Evolutionary conservation across 2,888 invertebrate species (phyloP).

Genomic region (Crematogaster levior): DNA sequence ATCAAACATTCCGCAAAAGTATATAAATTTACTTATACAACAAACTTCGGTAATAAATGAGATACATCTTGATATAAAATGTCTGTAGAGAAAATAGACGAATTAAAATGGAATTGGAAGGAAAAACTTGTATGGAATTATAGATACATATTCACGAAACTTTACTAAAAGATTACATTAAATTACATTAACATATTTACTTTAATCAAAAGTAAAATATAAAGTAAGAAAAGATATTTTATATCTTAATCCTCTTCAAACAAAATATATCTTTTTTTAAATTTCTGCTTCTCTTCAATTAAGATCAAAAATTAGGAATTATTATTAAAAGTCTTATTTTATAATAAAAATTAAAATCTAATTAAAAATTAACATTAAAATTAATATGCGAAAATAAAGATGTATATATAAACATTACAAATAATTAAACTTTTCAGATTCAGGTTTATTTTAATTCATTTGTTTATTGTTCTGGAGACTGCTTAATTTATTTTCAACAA

Average conservation of each 20-base stretch:
- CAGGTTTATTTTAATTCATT: background rate
- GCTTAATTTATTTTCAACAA: background rate
- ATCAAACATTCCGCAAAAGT: constrained; percentile 1
- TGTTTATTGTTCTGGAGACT: background rate
- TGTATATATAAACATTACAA: background rate
- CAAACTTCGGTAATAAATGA: background rate
- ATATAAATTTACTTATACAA: background rate
- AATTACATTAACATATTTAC: background rate
- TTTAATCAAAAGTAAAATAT: background rate
- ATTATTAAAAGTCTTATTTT: background rate
- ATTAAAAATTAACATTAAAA: constrained; percentile 1
- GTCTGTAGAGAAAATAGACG: background rate
- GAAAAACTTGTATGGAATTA: background rate
- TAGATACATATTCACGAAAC: background rate
- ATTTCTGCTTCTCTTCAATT: background rate
- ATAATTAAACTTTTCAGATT: constrained; percentile 2
- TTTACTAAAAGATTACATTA: background rate
- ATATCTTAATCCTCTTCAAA: background rate
- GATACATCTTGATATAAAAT: background rate
- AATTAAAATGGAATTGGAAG: constrained; percentile 16
- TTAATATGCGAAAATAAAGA: background rate
- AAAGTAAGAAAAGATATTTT: background rate
- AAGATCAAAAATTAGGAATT: background rate
- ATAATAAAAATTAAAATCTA: background rate
- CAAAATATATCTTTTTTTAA: background rate